These are phyloP conservation scores for Chaenogobius annularis DNA, from an alignment of 2,113 vertebrate genomes.

Conservation along the genomic window DNA sequence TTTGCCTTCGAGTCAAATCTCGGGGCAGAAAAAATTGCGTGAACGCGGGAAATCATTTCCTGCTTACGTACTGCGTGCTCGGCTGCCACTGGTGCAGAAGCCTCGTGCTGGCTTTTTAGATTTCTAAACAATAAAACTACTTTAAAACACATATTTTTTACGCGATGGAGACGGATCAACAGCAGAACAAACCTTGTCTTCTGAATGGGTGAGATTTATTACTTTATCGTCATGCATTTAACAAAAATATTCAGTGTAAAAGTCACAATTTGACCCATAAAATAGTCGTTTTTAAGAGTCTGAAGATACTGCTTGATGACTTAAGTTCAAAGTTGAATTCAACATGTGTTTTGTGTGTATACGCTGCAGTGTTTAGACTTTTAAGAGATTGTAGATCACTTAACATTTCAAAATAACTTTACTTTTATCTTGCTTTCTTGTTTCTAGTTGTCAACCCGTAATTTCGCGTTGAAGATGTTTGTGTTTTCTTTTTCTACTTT, in stretches of 20 bases:
- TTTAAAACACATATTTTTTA: not conserved
- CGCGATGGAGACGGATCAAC: slow-evolving; percentile 5
- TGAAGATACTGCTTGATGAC: not conserved
- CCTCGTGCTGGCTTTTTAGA: not conserved
- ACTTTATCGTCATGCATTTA: not conserved
- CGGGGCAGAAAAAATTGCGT: not conserved
- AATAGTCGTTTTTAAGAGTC: too few species aligned
- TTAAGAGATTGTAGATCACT: not conserved
- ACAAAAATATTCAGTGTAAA: not conserved
- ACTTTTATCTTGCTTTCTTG: too few species aligned
- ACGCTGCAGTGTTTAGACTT: not conserved
- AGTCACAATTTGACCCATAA: not conserved
- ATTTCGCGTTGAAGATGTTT: too few species aligned
- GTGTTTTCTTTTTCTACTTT: too few species aligned
- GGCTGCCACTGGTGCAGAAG: not conserved
- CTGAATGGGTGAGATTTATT: not conserved
- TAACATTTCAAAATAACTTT: too few species aligned
- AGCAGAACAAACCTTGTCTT: not conserved
- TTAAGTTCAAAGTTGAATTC: too few species aligned
- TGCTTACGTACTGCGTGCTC: not conserved
- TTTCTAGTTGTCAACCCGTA: too few species aligned
- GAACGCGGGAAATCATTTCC: slow-evolving; percentile 35
- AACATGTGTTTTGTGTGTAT: not conserved
- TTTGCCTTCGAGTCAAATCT: not conserved
- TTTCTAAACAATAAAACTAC: not conserved